Percentiles rank a stretch among this genome's conserved stretches.
Evolutionary conservation across 2,888 invertebrate genomes (phyloP).

Genomic region (Pseudococcus longispinus): DNA sequence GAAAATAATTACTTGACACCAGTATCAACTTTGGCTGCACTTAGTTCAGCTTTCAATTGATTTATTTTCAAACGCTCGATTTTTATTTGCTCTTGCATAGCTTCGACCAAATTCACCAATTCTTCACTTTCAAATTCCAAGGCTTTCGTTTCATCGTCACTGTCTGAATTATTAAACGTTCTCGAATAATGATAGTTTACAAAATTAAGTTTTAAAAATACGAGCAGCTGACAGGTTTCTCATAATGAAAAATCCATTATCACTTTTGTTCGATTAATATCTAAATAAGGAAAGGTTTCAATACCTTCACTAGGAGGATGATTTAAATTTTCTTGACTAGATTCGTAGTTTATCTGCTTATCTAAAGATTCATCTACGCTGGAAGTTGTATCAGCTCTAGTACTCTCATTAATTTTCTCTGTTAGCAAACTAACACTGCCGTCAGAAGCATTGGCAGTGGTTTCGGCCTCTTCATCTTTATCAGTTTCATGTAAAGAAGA

Average conservation of each 20-base stretch:
- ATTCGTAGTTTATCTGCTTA: constrained; percentile 46
- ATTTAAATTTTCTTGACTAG: constrained; percentile 56
- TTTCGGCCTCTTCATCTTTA: constrained; percentile 49
- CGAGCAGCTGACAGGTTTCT: background rate
- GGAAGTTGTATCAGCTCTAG: constrained; percentile 48
- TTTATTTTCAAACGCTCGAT: constrained; percentile 77
- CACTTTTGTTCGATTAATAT: background rate
- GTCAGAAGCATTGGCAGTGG: constrained; percentile 48
- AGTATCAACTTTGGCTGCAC: constrained; percentile 46
- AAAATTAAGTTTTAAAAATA: background rate
- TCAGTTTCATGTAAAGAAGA: constrained; percentile 16
- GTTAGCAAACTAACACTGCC: constrained; percentile 39
- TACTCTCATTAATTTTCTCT: constrained; percentile 45
- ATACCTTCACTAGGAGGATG: constrained; percentile 49
- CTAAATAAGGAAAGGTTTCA: too few relatives aligned
- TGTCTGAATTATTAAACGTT: constrained; percentile 49
- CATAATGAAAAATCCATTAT: background rate
- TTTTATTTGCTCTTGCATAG: constrained; percentile 57
- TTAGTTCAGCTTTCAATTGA: constrained; percentile 48
- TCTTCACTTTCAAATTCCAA: constrained; percentile 64
- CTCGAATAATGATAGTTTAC: background rate
- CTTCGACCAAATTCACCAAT: constrained; percentile 69
- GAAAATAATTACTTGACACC: constrained; percentile 8
- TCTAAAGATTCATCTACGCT: constrained; percentile 48
- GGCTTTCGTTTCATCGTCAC: constrained; percentile 58